phyloP scores from a whole-genome alignment of 2,113 vertebrate species.

The Phalacrocorax carbo region DNA sequence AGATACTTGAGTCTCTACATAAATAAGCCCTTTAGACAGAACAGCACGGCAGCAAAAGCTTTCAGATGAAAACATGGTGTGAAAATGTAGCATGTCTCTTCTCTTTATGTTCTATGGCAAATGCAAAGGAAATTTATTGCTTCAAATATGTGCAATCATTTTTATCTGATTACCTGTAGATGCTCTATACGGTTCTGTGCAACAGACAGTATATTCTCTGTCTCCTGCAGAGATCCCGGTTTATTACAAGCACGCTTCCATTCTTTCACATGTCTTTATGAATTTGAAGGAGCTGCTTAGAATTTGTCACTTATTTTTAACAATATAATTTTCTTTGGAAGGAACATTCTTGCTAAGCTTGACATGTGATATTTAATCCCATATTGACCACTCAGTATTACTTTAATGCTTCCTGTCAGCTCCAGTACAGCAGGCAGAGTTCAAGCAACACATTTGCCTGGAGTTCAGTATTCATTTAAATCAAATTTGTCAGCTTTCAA shows the following conservation, averaged over 20 bases:
- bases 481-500: conserved; percentile 72
- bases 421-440: conserved; percentile 62
- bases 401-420: conserved; percentile 68
- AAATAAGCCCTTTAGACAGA: conserved; percentile 13
- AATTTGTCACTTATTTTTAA: conserved; percentile 73
- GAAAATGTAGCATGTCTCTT: conserved; percentile 41
- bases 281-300: conserved; percentile 61
- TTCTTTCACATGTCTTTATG: conserved; percentile 60
- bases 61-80: conserved; percentile 43
- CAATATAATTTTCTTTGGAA: conserved; percentile 71
- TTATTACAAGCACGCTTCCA: conserved; percentile 47
- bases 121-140: conserved; percentile 62
- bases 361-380: conserved; percentile 62
- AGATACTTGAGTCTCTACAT: neutral
- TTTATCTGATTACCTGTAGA: conserved; percentile 68
- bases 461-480: conserved; percentile 70
- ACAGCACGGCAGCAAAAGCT: conserved; percentile 19
- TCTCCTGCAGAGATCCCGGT: conserved; percentile 52
- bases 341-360: conserved; percentile 45
- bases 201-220: neutral
- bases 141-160: conserved; percentile 55
- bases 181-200: neutral
- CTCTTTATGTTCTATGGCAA: conserved; percentile 27
- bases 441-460: conserved; percentile 69
- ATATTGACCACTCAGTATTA: conserved; percentile 66